Conservation (phyloP, 2,797 vertebrate species). For the Heterohyrax brucei region DNA sequence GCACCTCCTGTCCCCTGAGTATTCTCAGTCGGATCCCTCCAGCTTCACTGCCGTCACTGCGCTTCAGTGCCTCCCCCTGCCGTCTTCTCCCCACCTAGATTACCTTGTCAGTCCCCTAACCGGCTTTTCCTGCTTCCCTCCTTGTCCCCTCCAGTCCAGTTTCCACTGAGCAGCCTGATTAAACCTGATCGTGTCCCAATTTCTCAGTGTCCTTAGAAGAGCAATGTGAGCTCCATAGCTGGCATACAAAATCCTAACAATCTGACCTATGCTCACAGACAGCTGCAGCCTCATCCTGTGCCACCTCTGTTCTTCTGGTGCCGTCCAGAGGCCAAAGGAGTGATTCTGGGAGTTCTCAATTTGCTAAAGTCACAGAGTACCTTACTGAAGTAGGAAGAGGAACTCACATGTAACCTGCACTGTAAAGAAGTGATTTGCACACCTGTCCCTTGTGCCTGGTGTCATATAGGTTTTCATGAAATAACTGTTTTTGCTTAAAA, state of each 20-base stretch:
- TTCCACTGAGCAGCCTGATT: neutral
- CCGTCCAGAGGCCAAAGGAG: neutral
- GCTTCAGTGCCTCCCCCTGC: rapidly evolving
- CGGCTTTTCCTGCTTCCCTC: neutral
- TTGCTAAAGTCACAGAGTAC: neutral
- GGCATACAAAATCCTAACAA: neutral
- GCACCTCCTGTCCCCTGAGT: neutral
- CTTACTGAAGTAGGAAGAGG: neutral
- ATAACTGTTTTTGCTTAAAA: neutral
- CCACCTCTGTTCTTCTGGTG: neutral
- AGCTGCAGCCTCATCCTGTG: neutral
- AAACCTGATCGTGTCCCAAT: neutral
- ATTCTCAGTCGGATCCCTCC: neutral
- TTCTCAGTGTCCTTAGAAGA: neutral
- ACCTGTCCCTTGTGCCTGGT: neutral
- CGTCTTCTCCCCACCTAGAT: neutral
- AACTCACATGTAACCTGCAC: neutral
- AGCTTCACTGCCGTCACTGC: neutral
- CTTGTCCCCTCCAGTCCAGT: neutral
- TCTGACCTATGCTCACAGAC: constrained; percentile 23
- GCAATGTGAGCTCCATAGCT: neutral
- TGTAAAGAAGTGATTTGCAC: neutral
- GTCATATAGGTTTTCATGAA: constrained; percentile 44
- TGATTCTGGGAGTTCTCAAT: neutral
- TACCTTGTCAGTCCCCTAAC: neutral